Evolutionary conservation across 2,797 vertebrate species (phyloP).

Genomic region (Varecia variegata): DNA sequence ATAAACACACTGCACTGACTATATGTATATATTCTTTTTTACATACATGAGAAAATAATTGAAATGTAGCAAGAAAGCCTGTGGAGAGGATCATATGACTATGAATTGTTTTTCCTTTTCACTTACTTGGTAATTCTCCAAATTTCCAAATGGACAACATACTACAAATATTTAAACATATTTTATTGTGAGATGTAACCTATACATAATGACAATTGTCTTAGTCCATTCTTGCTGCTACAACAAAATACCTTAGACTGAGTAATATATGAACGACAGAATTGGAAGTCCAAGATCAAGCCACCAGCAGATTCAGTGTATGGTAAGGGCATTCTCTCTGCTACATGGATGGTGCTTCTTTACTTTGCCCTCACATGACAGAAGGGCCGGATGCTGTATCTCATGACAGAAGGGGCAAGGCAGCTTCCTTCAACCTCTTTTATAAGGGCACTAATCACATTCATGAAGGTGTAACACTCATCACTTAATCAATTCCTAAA

Average conservation of each 20-base stretch:
- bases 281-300: neutral
- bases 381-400: fast-evolving
- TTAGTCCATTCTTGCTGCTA: neutral
- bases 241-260: neutral
- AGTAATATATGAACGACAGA: neutral
- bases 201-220: neutral
- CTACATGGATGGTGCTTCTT: neutral
- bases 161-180: neutral
- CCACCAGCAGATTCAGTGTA: neutral
- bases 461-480: neutral
- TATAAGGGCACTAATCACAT: neutral
- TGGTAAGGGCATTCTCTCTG: neutral
- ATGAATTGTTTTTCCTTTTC: neutral
- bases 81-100: neutral
- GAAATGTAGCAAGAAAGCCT: neutral
- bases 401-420: neutral
- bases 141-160: neutral
- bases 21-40: neutral
- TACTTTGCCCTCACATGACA: neutral
- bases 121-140: neutral
- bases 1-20: neutral
- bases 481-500: neutral
- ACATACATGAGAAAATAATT: neutral
- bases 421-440: neutral
- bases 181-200: neutral